These are phyloP conservation scores for Apis florea DNA, from an alignment of 1,140 invertebrate genomes.

Conservation along the genomic window DNA sequence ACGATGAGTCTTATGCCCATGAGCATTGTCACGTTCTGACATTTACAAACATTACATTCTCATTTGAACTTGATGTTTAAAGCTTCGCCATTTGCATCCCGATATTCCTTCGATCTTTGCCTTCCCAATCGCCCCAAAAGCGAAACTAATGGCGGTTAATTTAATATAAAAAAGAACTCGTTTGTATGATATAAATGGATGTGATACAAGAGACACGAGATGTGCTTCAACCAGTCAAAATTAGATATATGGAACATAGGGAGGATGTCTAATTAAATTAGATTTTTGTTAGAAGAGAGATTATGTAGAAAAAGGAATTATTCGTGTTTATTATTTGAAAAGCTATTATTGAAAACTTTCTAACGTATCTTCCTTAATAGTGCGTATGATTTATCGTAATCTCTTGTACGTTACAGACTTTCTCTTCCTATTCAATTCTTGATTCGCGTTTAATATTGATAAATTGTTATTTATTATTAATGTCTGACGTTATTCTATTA, in stretches of 20 bases:
- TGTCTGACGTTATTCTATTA: too few relatives aligned
- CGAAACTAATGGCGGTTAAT: slow-evolving; percentile 8
- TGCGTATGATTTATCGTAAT: background rate
- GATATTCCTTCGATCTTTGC: slow-evolving; percentile 4
- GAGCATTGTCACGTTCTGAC: slow-evolving; percentile 38
- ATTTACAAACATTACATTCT: slow-evolving; percentile 35
- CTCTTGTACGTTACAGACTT: background rate
- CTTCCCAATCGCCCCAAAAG: background rate
- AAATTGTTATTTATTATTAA: background rate
- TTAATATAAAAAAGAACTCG: background rate
- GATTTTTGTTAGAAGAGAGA: background rate
- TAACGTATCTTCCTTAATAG: background rate
- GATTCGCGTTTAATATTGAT: background rate
- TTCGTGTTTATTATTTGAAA: background rate
- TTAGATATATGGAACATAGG: background rate
- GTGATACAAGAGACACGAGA: background rate
- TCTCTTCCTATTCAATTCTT: background rate
- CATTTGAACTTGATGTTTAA: slow-evolving; percentile 18
- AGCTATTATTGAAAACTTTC: background rate
- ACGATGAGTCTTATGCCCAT: slow-evolving; percentile 36
- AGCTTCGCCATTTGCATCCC: slow-evolving; percentile 1
- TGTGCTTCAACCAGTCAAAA: background rate
- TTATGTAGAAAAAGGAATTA: background rate
- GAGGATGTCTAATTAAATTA: background rate
- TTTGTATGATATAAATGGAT: too few relatives aligned